Conservation (phyloP, 2,888 invertebrate species). For the Stratiomys singularior region DNA sequence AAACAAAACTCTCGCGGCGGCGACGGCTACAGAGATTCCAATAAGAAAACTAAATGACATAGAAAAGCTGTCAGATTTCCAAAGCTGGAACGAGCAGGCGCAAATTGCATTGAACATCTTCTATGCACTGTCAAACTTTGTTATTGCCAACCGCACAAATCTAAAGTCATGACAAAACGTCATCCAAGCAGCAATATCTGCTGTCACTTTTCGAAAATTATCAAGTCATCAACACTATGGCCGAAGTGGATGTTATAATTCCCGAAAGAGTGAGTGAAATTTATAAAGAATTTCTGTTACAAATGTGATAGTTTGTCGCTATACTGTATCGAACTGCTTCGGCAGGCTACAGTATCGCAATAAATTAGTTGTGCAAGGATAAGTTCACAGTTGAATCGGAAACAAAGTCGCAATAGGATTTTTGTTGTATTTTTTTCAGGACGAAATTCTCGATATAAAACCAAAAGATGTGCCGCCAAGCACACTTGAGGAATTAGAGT, state of each 20-base stretch:
- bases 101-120: too few species aligned
- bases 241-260: constrained; percentile 82
- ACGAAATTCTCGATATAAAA: constrained; percentile 75
- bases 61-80: too few species aligned
- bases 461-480: constrained; percentile 74
- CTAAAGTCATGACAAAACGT: not conserved
- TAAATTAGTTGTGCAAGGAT: too few species aligned
- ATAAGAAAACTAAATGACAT: too few species aligned
- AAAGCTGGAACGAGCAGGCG: too few species aligned
- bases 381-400: not conserved
- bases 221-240: constrained; percentile 69
- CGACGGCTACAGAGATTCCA: too few species aligned
- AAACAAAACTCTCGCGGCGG: too few species aligned
- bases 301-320: too few species aligned
- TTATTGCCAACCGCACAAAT: not conserved
- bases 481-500: constrained; percentile 82
- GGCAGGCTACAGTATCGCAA: too few species aligned
- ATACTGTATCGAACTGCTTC: too few species aligned
- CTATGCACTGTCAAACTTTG: too few species aligned
- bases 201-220: constrained; percentile 38
- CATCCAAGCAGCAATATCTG: not conserved
- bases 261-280: constrained; percentile 78
- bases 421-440: constrained; percentile 66
- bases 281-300: constrained; percentile 18
- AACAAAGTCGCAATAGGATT: not conserved